A percentile compares a stretch with the other conserved stretches of the same genome.
phyloP scores from a whole-genome alignment of 2,888 invertebrate genomes.

The Acleris sparsana region DNA sequence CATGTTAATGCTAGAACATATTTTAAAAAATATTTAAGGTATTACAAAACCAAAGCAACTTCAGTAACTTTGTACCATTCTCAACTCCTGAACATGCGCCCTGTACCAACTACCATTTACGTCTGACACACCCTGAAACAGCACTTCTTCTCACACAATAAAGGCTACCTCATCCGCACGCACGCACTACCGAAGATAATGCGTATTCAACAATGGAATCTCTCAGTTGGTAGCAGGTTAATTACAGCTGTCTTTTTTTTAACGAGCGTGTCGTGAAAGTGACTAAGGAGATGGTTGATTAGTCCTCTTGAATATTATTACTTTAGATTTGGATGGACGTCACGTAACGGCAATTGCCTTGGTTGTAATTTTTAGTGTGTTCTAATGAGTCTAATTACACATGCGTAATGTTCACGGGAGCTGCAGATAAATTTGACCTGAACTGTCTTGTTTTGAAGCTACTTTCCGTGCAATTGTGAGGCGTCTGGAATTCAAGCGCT shows the following conservation, averaged over 20 bases:
- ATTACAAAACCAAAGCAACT: not conserved
- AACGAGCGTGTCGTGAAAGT: conserved; percentile 34
- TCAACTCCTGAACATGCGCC: conserved; percentile 15
- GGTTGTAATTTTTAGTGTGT: conserved; percentile 25
- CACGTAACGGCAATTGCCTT: conserved; percentile 30
- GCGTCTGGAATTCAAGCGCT: conserved; percentile 5
- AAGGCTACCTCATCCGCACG: not conserved
- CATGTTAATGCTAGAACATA: too few relatives aligned
- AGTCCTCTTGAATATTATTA: conserved; percentile 27
- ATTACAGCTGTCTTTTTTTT: conserved; percentile 34
- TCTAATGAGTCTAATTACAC: conserved; percentile 28
- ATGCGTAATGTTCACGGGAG: conserved; percentile 29
- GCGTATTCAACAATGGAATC: conserved; percentile 32
- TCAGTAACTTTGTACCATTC: conserved; percentile 25
- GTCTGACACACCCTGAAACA: not conserved
- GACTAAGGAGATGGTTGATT: conserved; percentile 20
- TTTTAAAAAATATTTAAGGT: not conserved
- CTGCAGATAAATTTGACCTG: conserved; percentile 18
- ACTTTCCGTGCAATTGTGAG: not conserved
- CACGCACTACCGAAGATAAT: conserved; percentile 31
- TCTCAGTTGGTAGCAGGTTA: conserved; percentile 36
- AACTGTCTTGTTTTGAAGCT: conserved; percentile 1
- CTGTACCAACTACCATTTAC: conserved; percentile 4
- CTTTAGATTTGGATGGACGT: conserved; percentile 16
- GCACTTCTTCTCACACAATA: conserved; percentile 4